Base-by-base conservation (phyloP, 2,797 vertebrate genomes). In the Taenioides sp. region DNA sequence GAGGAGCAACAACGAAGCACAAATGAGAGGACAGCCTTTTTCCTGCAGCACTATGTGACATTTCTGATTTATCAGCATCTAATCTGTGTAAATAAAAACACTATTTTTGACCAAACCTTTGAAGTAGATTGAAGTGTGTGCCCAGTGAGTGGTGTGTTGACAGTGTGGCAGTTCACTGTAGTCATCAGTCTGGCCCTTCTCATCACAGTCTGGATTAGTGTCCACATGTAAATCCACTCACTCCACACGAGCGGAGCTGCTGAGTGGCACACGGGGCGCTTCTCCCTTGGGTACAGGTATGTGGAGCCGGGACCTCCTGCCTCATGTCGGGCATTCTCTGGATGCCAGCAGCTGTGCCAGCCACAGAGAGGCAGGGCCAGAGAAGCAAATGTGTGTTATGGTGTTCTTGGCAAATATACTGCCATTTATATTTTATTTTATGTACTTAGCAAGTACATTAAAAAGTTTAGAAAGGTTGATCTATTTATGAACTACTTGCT, bases 141-240 rank as follows among this genome's bases (percentile, higher is more conserved):
- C 58, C 58, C 37, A 55, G 70, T 70, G 76, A 67, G 75, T 73
- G 16, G 70, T 74, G 65, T 23, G 59, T 70, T 69, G 78, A 71
- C 69, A 84, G 73, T 75, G 80, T 91, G 93, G 91, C 89, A 88
- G 81, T 70, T 68, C 69, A 62, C 65, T 78, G 81, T 76, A 81
- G 84, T 82, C 83, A 78, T 91, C 91, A 91, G 79, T 82, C 80
- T 3, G 80, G 84, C 76, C 70, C 89, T 81, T 87, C 88, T 93
- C 90, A 92, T 92, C 92, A 78, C 86, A 72, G 84, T 73, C 71
- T 89, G 91, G 92, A 94, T 94, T 93, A 93, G 89, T 70, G 86
- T 79, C 85, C 88, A 84, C 84, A 83, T 93, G 91, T 92, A 90
- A 90, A 84, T 79, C 82, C 86, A 89, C 90, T 92, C 92, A 90